phyloP scores from a whole-genome alignment of 1,140 invertebrate genomes.

The fruit fly (Drosophila melanogaster) region DNA sequence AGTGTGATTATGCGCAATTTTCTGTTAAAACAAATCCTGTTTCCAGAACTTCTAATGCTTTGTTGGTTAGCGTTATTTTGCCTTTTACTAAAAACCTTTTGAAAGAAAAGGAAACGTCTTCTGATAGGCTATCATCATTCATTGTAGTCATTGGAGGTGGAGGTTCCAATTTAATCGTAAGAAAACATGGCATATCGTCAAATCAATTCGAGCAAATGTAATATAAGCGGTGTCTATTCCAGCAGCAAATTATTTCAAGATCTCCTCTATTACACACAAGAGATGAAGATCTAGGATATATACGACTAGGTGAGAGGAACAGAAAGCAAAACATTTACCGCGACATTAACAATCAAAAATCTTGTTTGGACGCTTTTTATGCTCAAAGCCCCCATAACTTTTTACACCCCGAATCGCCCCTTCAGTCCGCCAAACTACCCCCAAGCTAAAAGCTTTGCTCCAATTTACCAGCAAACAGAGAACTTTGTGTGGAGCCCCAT shows the following conservation, averaged over 20 bases:
- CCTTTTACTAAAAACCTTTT: too few species aligned
- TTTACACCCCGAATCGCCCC: conserved; percentile 19
- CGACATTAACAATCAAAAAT: conserved; percentile 74
- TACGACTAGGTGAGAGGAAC: conserved; percentile 3
- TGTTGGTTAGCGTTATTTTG: too few species aligned
- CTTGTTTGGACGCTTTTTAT: conserved; percentile 34
- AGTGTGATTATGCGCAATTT: neutral
- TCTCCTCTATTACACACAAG: too few species aligned
- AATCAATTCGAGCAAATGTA: conserved; percentile 24
- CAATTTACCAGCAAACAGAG: conserved; percentile 58
- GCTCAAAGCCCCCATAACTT: conserved; percentile 25
- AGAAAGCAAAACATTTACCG: conserved; percentile 52
- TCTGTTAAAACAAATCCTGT: too few species aligned
- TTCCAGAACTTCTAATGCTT: too few species aligned
- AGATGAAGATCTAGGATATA: too few species aligned
- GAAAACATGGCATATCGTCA: neutral
- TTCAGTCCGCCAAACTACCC: conserved; percentile 25
- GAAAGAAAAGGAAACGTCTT: too few species aligned
- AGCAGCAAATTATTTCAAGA: too few species aligned
- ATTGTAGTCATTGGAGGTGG: too few species aligned
- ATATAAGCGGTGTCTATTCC: conserved; percentile 18
- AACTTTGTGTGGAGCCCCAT: conserved; percentile 30
- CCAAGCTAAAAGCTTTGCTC: conserved; percentile 73
- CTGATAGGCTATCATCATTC: too few species aligned
- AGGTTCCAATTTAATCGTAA: too few species aligned